Evolutionary conservation across 2,113 vertebrate genomes (phyloP).

Genomic region (Erpornis zantholeuca): DNA sequence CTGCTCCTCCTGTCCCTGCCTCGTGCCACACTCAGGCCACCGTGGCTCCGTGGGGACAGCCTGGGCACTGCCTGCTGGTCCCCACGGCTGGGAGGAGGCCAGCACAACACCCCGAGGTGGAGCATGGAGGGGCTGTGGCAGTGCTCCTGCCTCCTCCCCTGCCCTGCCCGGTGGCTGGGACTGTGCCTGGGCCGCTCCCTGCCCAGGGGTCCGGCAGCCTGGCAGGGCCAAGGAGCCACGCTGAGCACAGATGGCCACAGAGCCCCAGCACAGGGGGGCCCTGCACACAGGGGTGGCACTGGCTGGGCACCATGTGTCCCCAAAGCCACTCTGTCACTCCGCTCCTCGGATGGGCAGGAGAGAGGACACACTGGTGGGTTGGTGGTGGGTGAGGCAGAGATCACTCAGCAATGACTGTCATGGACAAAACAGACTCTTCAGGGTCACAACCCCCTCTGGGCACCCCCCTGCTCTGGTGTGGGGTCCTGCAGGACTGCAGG

Average conservation of each 20-base stretch:
- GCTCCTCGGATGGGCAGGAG: too few species aligned
- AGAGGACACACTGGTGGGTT: not conserved
- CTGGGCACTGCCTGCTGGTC: not conserved
- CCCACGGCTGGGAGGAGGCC: not conserved
- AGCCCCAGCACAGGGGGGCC: rapidly evolving
- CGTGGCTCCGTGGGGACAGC: not conserved
- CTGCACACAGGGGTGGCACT: not conserved
- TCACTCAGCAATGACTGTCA: not conserved
- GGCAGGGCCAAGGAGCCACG: rapidly evolving
- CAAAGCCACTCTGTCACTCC: not conserved
- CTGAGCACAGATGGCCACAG: not conserved
- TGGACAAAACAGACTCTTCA: not conserved
- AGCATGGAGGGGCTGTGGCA: not conserved
- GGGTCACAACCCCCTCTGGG: not conserved
- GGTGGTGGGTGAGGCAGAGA: not conserved
- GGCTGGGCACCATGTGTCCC: rapidly evolving
- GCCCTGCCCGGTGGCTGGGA: not conserved
- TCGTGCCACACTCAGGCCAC: too few species aligned
- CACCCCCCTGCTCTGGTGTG: not conserved
- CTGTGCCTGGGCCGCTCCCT: not conserved
- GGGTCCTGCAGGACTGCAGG: not conserved
- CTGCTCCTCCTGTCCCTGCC: not conserved
- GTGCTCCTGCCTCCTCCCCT: too few species aligned
- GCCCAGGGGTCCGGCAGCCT: not conserved
- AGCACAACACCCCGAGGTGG: not conserved